Base-by-base conservation (phyloP, 2,888 invertebrate genomes). In the Lasius fuliginosus region DNA sequence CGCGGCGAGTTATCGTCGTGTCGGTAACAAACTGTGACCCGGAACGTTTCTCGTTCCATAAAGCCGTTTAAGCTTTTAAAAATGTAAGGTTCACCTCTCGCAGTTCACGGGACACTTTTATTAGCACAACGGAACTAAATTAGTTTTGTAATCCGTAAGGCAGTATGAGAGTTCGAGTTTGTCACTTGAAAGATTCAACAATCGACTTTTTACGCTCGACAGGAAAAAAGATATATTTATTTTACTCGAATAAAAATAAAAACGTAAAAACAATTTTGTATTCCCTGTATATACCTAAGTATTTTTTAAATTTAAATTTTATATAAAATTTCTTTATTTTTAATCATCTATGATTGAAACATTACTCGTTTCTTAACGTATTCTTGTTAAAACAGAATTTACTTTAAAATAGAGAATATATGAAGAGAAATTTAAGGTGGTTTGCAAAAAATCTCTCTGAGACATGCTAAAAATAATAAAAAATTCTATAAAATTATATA, bases 51-150 rank as follows among this genome's bases (percentile, higher is more conserved):
- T 30, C 40, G 58, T 85, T 65, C 49, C 82, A 46, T 84, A 82
- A 73, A 73, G 46, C 60, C 79, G 46, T 81, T 81, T 81, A 81
- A 81, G 79, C 73, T 81, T 81, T 81, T 81, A 73, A 81, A 69
- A 73, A 60, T 73, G 53, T 27, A 60, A 42, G 73, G 79, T 73
- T 23, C 46, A 46, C 33, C 58, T 69, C n/a, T 33, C 69, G 36
- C 40, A 60, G 33, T 73, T 46, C 73, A 4, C 23, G 12, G 60
- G 46, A 81, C 73, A 81, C 58, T 81, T 81, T 81, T 81, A 81
- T 81, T 73, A 81, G 60, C 46, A 33, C 79, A 73, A 81, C 73
- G 73, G 4, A 36, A 60, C 73, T 81, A 81, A 81, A 81, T 81
- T 73, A 81, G 73, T 81, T 81, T 81, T 73, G 73, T 81, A 73